Base-by-base conservation (phyloP, 37 sponge, comb jelly and placozoan species). In the Ephydatia muelleri region DNA sequence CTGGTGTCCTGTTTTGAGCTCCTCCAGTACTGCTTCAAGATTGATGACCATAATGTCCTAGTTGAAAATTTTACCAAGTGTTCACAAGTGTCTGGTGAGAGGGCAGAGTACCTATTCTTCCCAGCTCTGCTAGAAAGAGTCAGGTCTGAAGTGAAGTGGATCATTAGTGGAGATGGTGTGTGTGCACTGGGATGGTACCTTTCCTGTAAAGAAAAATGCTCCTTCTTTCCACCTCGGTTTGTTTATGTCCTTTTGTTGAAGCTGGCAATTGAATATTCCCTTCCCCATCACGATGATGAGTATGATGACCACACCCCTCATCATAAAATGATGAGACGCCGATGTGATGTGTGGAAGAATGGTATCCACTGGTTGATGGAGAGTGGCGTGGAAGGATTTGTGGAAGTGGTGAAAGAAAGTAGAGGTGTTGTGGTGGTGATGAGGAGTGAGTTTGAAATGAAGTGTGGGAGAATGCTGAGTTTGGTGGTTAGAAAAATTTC, bases 291-390 rank as follows among this genome's bases (percentile, higher is more conserved):
- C 30, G 72, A 70, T 73, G 26, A 39, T 14, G 1, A 49, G 31
- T 4, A 21, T 73, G 25, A 32, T 43, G 34, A 27, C 48, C 49
- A 83, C 4, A 28, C 30, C 32, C n/a, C n/a, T n/a, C 33, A 11
- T 23, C 23, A 12, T 19, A 11, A 2, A 57, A n/a, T 30, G 22
- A 13, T 68, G 8, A 38, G 34, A 11, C 80, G 76, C 57, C 81
- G 49, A 9, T 87, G 87, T 72, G 66, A 11, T 22, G 33, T 80
- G 75, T 87, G 87, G 87, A 87, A 80, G 67, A 72, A n/a, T 80
- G 87, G 87, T 29, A 72, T 86, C 65, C 75, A 80, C 43, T 87
- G 87, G 87, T n/a, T 57, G 23, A 80, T 49, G 65, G 72, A 75
- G 65, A 35, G 73, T 35, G 87, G 87, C 6, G 80, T 78, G 35